phyloP scores from a whole-genome alignment of 2,113 vertebrate genomes.

The Passer domesticus region DNA sequence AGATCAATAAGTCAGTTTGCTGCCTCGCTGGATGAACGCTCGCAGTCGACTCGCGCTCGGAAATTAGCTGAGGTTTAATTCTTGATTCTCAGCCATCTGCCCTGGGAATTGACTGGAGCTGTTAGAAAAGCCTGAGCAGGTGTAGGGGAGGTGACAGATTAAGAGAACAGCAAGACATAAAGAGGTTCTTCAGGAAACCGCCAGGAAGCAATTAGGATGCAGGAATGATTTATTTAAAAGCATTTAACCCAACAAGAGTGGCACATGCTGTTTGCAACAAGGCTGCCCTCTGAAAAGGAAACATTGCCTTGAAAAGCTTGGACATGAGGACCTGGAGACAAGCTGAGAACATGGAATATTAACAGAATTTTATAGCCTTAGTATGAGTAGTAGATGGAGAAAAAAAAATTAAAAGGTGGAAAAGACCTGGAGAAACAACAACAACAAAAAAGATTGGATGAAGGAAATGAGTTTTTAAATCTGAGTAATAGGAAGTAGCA shows the following conservation, averaged over 20 bases:
- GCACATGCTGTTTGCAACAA: slow-evolving; percentile 34
- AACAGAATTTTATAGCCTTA: not conserved
- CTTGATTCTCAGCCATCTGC: slow-evolving; percentile 6
- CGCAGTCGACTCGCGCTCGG: not conserved
- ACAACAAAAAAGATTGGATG: not conserved
- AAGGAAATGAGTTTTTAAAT: not conserved
- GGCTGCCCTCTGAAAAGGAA: slow-evolving; percentile 25
- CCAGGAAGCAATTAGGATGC: slow-evolving; percentile 54
- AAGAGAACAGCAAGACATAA: slow-evolving; percentile 41
- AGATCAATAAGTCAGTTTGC: not conserved
- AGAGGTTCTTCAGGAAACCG: slow-evolving; percentile 36
- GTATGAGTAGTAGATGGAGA: not conserved
- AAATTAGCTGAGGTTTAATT: slow-evolving; percentile 45
- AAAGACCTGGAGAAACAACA: not conserved
- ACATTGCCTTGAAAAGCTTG: not conserved
- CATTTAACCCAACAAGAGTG: slow-evolving; percentile 17
- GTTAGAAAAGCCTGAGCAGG: slow-evolving; percentile 52
- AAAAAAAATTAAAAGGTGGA: not conserved
- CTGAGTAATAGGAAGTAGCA: not conserved
- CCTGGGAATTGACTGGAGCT: slow-evolving; percentile 37
- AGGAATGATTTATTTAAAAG: slow-evolving; percentile 55
- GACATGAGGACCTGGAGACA: not conserved
- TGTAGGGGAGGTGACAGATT: slow-evolving; percentile 60
- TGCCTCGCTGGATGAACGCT: not conserved
- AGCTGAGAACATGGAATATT: not conserved